Percentiles rank a stretch among this genome's conserved stretches.
Evolutionary conservation across 2,888 invertebrate species (phyloP).

Genomic region (Cerastis leucographa): DNA sequence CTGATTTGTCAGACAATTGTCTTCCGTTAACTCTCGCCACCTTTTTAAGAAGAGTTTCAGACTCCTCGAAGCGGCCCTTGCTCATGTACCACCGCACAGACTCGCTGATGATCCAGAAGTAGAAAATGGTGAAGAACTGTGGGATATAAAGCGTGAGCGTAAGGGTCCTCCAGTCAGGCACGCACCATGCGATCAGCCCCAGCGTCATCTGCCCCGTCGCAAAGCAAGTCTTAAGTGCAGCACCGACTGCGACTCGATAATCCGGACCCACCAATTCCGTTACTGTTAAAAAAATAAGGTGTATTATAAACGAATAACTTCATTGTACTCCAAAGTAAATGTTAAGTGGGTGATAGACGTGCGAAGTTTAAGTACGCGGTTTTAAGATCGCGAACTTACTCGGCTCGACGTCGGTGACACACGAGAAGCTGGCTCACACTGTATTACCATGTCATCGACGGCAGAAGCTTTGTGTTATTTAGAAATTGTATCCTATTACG

Average conservation of each 20-base stretch:
- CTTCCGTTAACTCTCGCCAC: constrained; percentile 91
- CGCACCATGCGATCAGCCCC: constrained; percentile 92
- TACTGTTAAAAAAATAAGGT: constrained; percentile 81
- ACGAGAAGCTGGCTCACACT: no score
- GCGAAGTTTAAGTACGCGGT: no score
- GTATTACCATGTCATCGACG: no score
- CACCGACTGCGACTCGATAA: constrained; percentile 92
- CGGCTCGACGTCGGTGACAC: no score
- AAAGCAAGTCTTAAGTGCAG: constrained; percentile 92
- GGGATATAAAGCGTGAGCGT: constrained; percentile 93
- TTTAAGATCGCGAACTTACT: no score
- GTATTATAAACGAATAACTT: not conserved
- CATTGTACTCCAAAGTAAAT: not conserved
- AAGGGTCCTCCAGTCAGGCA: constrained; percentile 92
- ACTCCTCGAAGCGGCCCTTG: constrained; percentile 92
- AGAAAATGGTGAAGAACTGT: constrained; percentile 91
- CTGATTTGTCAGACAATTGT: constrained; percentile 76
- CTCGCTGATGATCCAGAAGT: constrained; percentile 93
- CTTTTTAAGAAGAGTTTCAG: constrained; percentile 90
- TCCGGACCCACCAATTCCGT: constrained; percentile 94
- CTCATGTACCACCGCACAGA: constrained; percentile 94
- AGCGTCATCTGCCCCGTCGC: constrained; percentile 93
- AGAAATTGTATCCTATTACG: no score
- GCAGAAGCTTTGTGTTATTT: no score
- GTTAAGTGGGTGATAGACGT: no score